Evolutionary conservation across 2,113 vertebrate species (phyloP).

Genomic region (Salvelinus fontinalis): DNA sequence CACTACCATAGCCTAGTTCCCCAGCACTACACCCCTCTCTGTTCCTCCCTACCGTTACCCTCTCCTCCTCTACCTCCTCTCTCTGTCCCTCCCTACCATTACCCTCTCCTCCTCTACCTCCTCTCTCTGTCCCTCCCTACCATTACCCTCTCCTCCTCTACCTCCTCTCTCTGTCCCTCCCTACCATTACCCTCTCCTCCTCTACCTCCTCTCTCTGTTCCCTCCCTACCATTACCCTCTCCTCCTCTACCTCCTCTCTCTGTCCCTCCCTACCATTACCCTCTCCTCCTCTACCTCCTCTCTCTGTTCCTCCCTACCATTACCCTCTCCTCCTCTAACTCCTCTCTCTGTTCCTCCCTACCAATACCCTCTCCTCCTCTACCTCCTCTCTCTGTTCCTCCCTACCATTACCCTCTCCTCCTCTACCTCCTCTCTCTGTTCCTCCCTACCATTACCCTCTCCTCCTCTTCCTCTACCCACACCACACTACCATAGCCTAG

Average conservation of each 20-base stretch:
- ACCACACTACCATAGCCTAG: too few species aligned
- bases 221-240: conserved; percentile 14
- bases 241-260: conserved; percentile 32
- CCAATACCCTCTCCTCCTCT: too few species aligned
- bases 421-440: too few species aligned
- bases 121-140: neutral
- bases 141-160: neutral
- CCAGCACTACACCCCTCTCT: neutral
- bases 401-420: too few species aligned
- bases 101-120: too few species aligned
- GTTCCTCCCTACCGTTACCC: neutral
- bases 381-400: too few species aligned
- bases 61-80: too few species aligned
- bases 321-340: neutral
- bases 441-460: too few species aligned
- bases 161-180: conserved; percentile 14
- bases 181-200: neutral
- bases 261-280: neutral
- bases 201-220: neutral
- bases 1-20: too few species aligned
- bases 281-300: neutral
- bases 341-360: too few species aligned
- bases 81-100: too few species aligned
- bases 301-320: neutral
- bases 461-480: too few species aligned